These are phyloP conservation scores for Axea sp. DNA, from an alignment of 2,888 invertebrate genomes.

Conservation along the genomic window DNA sequence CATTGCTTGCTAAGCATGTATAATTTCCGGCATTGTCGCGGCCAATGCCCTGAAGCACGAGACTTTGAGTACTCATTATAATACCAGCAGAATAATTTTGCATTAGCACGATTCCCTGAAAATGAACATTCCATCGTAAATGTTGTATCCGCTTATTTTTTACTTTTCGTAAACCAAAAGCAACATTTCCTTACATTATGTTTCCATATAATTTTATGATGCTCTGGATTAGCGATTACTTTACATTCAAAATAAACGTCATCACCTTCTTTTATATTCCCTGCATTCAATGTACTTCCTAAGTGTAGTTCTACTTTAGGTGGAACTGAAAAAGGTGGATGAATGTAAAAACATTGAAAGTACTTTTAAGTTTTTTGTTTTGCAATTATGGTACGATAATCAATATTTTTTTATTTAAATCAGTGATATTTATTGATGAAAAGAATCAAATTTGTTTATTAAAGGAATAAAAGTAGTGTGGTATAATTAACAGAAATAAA, in stretches of 20 bases:
- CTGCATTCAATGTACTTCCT: slow-evolving; percentile 87
- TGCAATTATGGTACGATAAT: too few relatives aligned
- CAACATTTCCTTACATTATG: slow-evolving; percentile 84
- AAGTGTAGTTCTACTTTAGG: slow-evolving; percentile 86
- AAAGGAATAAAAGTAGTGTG: too few relatives aligned
- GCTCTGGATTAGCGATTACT: slow-evolving; percentile 87
- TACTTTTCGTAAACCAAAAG: not conserved
- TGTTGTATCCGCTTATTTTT: not conserved
- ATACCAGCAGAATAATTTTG: slow-evolving; percentile 92
- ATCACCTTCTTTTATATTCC: slow-evolving; percentile 89
- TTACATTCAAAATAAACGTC: slow-evolving; percentile 91
- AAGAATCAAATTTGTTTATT: too few relatives aligned
- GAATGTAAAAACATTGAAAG: too few relatives aligned
- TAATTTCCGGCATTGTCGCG: slow-evolving; percentile 91
- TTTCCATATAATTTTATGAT: slow-evolving; percentile 88
- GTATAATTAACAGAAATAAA: too few relatives aligned
- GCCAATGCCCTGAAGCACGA: slow-evolving; percentile 91
- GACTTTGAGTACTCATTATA: slow-evolving; percentile 92
- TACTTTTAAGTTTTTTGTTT: too few relatives aligned
- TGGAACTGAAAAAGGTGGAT: slow-evolving; percentile 83
- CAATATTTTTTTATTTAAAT: too few relatives aligned
- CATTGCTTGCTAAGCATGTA: slow-evolving; percentile 90
- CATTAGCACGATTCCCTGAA: slow-evolving; percentile 86
- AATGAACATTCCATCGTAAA: slow-evolving; percentile 4
- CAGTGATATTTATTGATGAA: too few relatives aligned